Percentiles rank a stretch among this genome's conserved stretches.
Conservation (phyloP, 64 coral and sea anemone species). For the Montipora capricornis region DNA sequence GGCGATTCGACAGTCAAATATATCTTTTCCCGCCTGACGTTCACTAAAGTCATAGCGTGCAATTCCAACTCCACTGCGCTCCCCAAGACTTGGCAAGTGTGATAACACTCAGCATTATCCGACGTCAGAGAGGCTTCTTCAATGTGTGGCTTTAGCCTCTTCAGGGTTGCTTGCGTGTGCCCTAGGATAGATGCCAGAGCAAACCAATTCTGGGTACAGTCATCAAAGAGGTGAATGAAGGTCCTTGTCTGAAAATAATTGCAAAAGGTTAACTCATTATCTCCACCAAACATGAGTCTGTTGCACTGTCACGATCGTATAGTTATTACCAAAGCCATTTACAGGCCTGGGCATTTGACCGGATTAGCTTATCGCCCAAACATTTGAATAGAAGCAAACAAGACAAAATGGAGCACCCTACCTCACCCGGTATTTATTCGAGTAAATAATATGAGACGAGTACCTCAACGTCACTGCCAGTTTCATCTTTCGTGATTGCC, state of each 20-base stretch:
- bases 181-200: background rate
- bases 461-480: conserved; percentile 46
- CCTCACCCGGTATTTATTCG: background rate
- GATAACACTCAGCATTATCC: no score
- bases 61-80: no score
- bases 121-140: no score
- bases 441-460: background rate
- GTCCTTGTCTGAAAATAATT: background rate
- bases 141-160: background rate
- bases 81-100: no score
- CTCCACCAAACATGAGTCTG: background rate
- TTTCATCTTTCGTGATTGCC: conserved; percentile 19
- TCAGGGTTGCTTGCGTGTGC: background rate
- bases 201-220: conserved; percentile 6
- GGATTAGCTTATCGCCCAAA: background rate
- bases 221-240: background rate
- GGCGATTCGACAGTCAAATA: background rate
- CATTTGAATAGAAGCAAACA: background rate
- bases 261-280: background rate
- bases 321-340: background rate
- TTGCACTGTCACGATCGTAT: conserved; percentile 8
- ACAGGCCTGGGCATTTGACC: background rate
- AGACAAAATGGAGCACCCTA: background rate
- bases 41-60: no score
- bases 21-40: no score